phyloP scores from a whole-genome alignment of 2,113 vertebrate species.

The Mastomys coucha region DNA sequence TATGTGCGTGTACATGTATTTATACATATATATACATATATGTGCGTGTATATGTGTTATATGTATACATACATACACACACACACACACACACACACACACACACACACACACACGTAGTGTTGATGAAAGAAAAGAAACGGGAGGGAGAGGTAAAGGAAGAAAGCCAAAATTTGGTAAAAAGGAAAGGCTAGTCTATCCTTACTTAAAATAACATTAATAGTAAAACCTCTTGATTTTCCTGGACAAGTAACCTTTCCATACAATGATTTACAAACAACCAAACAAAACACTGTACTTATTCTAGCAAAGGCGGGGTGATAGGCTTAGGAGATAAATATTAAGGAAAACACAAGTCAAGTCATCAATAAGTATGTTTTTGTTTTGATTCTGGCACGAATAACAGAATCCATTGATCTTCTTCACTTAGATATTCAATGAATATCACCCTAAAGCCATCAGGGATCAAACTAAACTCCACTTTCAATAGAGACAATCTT shows the following conservation, averaged over 20 bases:
- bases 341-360: conserved; percentile 37
- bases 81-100: no score
- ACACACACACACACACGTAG: no score
- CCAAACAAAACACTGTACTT: conserved; percentile 53
- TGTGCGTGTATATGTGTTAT: no score
- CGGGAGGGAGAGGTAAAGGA: background rate
- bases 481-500: background rate
- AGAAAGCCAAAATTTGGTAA: conserved; percentile 22
- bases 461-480: background rate
- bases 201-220: conserved; percentile 40
- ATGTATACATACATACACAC: no score
- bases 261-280: conserved; percentile 63
- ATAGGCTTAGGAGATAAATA: background rate
- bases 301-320: background rate
- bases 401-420: background rate
- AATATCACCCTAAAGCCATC: conserved; percentile 19
- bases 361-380: background rate
- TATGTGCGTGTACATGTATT: no score
- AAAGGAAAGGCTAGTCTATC: background rate
- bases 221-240: conserved; percentile 44
- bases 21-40: no score
- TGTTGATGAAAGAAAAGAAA: conserved; percentile 12
- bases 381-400: conserved; percentile 19
- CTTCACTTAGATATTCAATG: background rate
- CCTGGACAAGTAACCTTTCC: conserved; percentile 30